Percentiles rank a stretch among this genome's conserved stretches.
phyloP scores from a whole-genome alignment of 2,888 invertebrate genomes.

The Fragum sueziense region DNA sequence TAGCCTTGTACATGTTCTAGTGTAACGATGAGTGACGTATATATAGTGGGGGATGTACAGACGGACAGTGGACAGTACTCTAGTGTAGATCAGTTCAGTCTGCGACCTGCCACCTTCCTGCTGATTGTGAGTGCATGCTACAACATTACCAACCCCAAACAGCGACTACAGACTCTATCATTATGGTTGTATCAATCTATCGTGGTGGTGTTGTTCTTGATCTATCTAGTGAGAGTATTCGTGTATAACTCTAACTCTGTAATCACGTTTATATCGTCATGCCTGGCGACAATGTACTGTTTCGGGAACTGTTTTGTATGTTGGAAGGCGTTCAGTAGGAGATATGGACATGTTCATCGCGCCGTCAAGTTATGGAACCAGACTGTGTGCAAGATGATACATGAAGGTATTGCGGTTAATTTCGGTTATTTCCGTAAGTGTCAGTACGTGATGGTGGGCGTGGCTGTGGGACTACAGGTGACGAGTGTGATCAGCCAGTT shows the following conservation, averaged over 20 bases:
- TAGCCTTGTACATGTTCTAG: no score
- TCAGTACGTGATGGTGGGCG: background rate
- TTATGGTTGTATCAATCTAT: background rate
- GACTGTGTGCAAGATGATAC: background rate
- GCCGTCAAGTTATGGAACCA: background rate
- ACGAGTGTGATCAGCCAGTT: background rate
- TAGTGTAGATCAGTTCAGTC: background rate
- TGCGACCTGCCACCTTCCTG: background rate
- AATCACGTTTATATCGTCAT: background rate
- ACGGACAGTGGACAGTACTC: background rate
- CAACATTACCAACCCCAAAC: background rate
- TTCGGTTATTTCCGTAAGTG: background rate
- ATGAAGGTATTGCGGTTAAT: background rate
- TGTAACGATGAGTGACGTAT: background rate
- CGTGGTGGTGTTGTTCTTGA: background rate
- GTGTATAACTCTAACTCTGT: background rate
- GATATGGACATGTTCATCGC: background rate
- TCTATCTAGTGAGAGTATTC: background rate
- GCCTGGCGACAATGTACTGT: background rate
- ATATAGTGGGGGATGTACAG: background rate
- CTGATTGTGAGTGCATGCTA: slow-evolving; percentile 1
- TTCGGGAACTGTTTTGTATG: background rate
- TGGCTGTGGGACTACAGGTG: background rate
- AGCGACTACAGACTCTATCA: background rate
- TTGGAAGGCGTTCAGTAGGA: slow-evolving; percentile 7